Evolutionary conservation across 2,113 vertebrate genomes (phyloP).

Genomic region (Potamarius usumacintae): DNA sequence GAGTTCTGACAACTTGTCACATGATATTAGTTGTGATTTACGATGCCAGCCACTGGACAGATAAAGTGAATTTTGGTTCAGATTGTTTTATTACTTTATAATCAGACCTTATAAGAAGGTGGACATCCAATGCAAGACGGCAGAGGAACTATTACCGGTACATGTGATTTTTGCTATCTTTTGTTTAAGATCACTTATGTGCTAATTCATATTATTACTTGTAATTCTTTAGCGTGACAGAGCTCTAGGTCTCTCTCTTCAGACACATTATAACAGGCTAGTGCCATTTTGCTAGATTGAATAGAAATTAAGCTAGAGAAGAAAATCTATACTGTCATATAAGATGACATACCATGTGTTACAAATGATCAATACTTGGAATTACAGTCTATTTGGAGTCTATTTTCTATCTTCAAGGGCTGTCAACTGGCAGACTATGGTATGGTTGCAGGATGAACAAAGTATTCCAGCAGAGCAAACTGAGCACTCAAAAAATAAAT

Average conservation of each 20-base stretch:
- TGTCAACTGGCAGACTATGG: neutral
- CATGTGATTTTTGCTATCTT: neutral
- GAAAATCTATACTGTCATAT: neutral
- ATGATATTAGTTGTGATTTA: constrained; percentile 58
- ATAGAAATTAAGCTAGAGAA: neutral
- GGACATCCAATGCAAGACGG: constrained; percentile 18
- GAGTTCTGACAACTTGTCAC: constrained; percentile 55
- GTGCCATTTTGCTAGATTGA: neutral
- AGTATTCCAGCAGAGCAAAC: neutral
- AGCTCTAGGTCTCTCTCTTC: neutral
- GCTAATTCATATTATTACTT: neutral
- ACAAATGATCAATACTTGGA: neutral
- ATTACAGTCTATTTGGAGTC: neutral
- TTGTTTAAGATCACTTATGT: neutral
- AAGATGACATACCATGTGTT: neutral
- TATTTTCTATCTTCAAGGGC: neutral
- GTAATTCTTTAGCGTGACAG: neutral
- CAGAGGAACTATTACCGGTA: neutral
- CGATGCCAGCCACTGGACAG: constrained; percentile 43
- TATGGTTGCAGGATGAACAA: neutral
- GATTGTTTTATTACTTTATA: constrained; percentile 55
- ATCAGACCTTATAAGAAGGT: constrained; percentile 19
- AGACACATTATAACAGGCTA: neutral
- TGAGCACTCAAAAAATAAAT: neutral
- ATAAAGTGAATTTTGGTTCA: constrained; percentile 54